Base-by-base conservation (phyloP, 2,888 invertebrate genomes). In the Eustalomyia histrio region DNA sequence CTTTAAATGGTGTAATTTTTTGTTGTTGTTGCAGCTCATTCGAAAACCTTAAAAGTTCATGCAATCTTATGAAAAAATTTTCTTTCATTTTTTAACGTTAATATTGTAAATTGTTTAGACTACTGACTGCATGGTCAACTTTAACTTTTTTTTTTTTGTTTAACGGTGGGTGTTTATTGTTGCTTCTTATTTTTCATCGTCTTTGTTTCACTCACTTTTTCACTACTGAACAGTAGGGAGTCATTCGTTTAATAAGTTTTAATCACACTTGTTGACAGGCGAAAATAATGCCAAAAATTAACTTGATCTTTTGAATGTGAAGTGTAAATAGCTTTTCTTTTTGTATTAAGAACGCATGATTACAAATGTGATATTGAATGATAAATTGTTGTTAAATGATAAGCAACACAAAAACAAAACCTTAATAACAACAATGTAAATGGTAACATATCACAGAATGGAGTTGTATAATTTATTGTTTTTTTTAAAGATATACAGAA, bases 241-340 rank as follows among this genome's bases (percentile, higher is more conserved):
- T 73, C 83, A 60, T 76, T 76, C 76, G 69, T 82, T 82, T 74
- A 83, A 82, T 83, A 82, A 82, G 82, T 80, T 83, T 83, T 83
- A 80, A 83, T 83, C 82, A 83, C 83, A 78, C 83, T 76, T 82
- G 83, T 75, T 83, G 83, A 82, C 83, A 83, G 82, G 74, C 82
- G 63, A 79, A 79, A 72, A 76, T 73, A 82, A 79, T 71, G 67
- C 72, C 55, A 67, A 68, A 68, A 80, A 61, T 64, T 69, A 74
- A 64, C 74, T 24, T 65, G 57, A 55, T 65, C 73, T 73, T 65
- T 58, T 47, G 47, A 67, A 71, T 58, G 16, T 71, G 74, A 74
- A 78, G 74, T 67, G 58, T 71, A 78, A 78, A 67, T 78, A 43
- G 74, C 81, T 65, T 74, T 81, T 73, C 64, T 72, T 71, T 74